Evolutionary conservation across 2,113 vertebrate genomes (phyloP).

Genomic region (Orcinus orca): DNA sequence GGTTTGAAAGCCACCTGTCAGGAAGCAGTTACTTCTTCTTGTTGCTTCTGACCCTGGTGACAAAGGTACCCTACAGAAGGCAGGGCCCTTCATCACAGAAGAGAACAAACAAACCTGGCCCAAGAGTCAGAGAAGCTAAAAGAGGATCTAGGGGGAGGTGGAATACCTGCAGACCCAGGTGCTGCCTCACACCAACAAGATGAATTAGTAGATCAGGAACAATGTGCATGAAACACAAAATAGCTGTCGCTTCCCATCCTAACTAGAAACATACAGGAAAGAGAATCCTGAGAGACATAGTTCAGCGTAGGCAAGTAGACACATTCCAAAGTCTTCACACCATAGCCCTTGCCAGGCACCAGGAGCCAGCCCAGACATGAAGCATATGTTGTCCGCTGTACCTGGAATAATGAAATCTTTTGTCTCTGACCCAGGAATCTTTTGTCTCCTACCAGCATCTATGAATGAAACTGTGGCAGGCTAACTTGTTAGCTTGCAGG

Average conservation of each 20-base stretch:
- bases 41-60: neutral
- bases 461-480: neutral
- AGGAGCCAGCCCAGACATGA: neutral
- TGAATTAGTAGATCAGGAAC: neutral
- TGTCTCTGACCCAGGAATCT: neutral
- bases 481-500: neutral
- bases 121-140: neutral
- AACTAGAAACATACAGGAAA: neutral
- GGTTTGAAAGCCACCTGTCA: neutral
- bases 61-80: neutral
- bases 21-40: neutral
- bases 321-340: neutral
- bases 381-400: neutral
- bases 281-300: neutral
- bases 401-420: neutral
- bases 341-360: rapidly evolving
- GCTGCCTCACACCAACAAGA: neutral
- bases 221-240: neutral
- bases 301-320: neutral
- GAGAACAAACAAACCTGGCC: neutral
- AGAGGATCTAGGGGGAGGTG: neutral
- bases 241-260: neutral
- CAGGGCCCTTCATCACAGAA: neutral
- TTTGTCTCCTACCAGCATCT: neutral
- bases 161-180: neutral